Evolutionary conservation across 2,113 vertebrate species (phyloP), one percentile per base, ranked within the genome.

Genomic region (Myiozetetes cayanensis): DNA sequence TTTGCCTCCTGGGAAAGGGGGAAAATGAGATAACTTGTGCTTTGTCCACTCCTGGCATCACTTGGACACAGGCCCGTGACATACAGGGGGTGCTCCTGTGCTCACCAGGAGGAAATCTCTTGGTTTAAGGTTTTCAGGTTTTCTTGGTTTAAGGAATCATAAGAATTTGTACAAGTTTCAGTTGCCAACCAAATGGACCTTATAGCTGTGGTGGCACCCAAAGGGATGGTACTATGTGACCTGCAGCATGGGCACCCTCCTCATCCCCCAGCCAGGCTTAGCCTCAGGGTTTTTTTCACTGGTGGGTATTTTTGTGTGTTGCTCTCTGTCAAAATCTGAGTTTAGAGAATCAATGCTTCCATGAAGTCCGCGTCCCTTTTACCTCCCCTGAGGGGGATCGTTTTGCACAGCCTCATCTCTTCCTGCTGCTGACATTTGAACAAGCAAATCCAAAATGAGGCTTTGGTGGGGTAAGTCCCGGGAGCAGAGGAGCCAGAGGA

Each of bases 11-110:
- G 11, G n/a, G 22, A 53, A 75, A 12, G 7, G 10, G 17, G 28
- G 5, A 11, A 70, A 66, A 67, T 22, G 52, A 30, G 58, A 8
- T 46, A 52, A 4, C 1, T 4, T 13, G 17, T 81, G 43, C 44
- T 58, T 66, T 46, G 28, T 39, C 61, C 66, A 25, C 13, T 15
- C 18, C 43, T 89, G 68, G 10, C 61, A 87, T 81, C 10, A 0
- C 33, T 82, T 4, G 0, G 33, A 28, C 5, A 1, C 1, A 1
- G 27, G n/a, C 3, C 0, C 12, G 0, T 0, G 1, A 22, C 37
- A 28, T 44, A 58, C 0, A 1, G 79, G 21, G 25, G 33, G 58
- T 79, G 25, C 25, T 90, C 9, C 53, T 87, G 43, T 31, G 31
- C 44, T 63, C 6, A 1, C 28, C 35, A 53, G 56, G 43, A 74